Conservation (phyloP, 2,797 vertebrate genomes). For the Esox lucius region DNA sequence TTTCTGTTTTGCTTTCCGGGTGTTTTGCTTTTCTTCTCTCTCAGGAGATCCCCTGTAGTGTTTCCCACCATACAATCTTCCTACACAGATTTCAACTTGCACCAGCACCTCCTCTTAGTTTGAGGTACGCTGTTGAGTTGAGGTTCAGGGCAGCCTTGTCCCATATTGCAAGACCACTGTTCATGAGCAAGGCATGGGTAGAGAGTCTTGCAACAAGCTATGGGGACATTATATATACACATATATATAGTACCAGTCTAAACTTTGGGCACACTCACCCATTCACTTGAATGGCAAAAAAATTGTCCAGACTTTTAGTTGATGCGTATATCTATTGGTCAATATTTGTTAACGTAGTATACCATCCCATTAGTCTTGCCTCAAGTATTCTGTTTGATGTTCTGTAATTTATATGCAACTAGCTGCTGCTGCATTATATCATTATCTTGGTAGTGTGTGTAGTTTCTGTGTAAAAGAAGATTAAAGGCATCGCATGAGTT, state of each 20-base stretch:
- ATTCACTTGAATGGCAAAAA: too few relatives aligned
- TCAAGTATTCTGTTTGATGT: conserved; percentile 74
- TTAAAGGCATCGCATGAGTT: conserved; percentile 57
- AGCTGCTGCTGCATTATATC: conserved; percentile 48
- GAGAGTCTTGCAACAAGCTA: conserved; percentile 20
- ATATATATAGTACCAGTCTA: too few relatives aligned
- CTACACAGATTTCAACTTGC: conserved; percentile 27
- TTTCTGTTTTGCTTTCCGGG: conserved; percentile 22
- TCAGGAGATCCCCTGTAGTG: background rate
- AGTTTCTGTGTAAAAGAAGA: conserved; percentile 54
- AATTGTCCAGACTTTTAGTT: conserved; percentile 10
- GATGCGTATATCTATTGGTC: conserved; percentile 56
- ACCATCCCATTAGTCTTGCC: conserved; percentile 68
- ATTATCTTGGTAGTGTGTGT: conserved; percentile 48
- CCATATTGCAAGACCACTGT: conserved; percentile 30
- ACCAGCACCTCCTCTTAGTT: conserved; percentile 16
- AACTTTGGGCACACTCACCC: too few relatives aligned
- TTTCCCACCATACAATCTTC: conserved; percentile 22
- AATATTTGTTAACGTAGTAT: conserved; percentile 56
- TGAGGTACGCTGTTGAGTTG: conserved; percentile 35
- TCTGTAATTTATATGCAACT: conserved; percentile 51
- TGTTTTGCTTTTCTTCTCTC: conserved; percentile 23
- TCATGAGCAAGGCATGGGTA: conserved; percentile 43
- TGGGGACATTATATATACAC: too few relatives aligned
- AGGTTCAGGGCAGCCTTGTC: conserved; percentile 33